phyloP scores from a whole-genome alignment of 2,113 vertebrate genomes.

The Acinonyx jubatus region DNA sequence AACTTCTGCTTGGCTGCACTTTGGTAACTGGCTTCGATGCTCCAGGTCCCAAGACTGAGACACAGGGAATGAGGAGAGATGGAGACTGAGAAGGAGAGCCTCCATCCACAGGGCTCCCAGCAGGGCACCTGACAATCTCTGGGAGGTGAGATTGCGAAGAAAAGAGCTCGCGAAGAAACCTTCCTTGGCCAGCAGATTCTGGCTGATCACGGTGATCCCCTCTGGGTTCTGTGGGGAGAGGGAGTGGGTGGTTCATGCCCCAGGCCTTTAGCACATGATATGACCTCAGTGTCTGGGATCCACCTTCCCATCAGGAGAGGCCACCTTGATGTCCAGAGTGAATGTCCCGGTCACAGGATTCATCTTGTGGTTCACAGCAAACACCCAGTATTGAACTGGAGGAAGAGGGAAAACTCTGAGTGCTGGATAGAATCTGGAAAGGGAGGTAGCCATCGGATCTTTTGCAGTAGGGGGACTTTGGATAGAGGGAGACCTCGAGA shows the following conservation, averaged over 20 bases:
- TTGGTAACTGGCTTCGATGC: constrained; percentile 49
- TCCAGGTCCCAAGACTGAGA: constrained; percentile 65
- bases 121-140: constrained; percentile 32
- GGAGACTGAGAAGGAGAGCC: not conserved
- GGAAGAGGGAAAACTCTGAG: not conserved
- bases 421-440: not conserved
- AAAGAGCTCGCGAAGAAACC: not conserved
- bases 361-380: constrained; percentile 35
- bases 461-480: not conserved
- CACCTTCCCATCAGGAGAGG: not conserved
- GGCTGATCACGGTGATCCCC: constrained; percentile 12
- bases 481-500: not conserved
- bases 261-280: not conserved
- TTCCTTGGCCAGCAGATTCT: not conserved
- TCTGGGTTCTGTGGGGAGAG: not conserved
- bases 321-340: constrained; percentile 61
- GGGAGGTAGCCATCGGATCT: no score
- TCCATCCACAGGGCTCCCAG: accelerated
- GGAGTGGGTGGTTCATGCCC: not conserved
- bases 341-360: not conserved
- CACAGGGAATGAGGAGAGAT: not conserved
- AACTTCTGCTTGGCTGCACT: constrained; percentile 14
- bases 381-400: constrained; percentile 54
- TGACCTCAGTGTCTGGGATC: not conserved
- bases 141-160: not conserved